A percentile compares a stretch with the other conserved stretches of the same genome.
phyloP scores from a whole-genome alignment of 1,140 invertebrate genomes.

The Prorops nasuta region DNA sequence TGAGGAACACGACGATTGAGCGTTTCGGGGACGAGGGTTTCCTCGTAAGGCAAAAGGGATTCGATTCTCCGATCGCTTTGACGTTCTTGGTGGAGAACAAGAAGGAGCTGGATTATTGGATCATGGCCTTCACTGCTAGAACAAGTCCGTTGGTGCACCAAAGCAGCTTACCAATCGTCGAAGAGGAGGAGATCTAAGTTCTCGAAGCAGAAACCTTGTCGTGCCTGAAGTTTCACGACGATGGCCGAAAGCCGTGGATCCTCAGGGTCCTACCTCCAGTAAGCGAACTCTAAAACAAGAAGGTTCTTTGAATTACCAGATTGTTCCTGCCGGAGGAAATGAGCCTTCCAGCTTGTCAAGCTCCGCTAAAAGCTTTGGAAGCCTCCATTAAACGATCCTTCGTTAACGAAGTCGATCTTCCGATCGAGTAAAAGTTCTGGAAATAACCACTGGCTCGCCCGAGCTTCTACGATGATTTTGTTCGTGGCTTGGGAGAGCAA shows the following conservation, averaged over 20 bases:
- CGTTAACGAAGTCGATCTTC: too few relatives aligned
- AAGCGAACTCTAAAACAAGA: too few relatives aligned
- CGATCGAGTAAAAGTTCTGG: too few relatives aligned
- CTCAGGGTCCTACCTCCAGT: neutral
- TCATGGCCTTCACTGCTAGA: slow-evolving; percentile 61
- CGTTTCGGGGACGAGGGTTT: slow-evolving; percentile 58
- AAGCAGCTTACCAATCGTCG: slow-evolving; percentile 62
- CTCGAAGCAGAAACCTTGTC: neutral
- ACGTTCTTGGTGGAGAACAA: slow-evolving; percentile 62
- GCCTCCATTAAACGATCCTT: too few relatives aligned
- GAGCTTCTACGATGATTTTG: too few relatives aligned
- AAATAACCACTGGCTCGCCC: too few relatives aligned
- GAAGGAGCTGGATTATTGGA: slow-evolving; percentile 63
- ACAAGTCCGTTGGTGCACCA: slow-evolving; percentile 58
- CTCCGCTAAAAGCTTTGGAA: too few relatives aligned
- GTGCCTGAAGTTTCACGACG: slow-evolving; percentile 7
- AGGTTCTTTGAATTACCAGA: too few relatives aligned
- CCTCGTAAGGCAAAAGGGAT: slow-evolving; percentile 61
- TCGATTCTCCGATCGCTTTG: slow-evolving; percentile 61
- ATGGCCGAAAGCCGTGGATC: slow-evolving; percentile 24
- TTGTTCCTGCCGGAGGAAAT: too few relatives aligned
- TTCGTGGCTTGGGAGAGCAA: too few relatives aligned
- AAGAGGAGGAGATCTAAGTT: slow-evolving; percentile 60
- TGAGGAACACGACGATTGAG: slow-evolving; percentile 62
- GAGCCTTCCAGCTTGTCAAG: too few relatives aligned